These are phyloP conservation scores for Morpho helenor DNA, from an alignment of 2,888 invertebrate genomes.

Conservation along the genomic window DNA sequence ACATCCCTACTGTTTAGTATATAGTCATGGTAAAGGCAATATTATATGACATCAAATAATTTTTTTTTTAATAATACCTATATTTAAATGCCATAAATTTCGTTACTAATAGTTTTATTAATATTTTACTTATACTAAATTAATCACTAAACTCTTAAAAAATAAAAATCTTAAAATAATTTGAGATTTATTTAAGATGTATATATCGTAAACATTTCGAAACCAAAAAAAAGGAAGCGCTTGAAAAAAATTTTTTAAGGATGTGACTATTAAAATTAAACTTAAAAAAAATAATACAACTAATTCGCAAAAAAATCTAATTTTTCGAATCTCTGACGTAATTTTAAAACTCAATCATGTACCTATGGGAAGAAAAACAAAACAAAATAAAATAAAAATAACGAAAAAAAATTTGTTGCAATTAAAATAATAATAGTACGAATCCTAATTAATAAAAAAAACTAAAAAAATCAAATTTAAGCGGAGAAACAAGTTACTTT, in stretches of 20 bases:
- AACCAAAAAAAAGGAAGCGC: background rate
- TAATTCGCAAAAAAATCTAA: constrained; percentile 7
- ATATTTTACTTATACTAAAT: no score
- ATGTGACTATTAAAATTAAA: constrained; percentile 62
- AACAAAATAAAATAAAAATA: constrained; percentile 24
- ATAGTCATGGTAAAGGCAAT: no score
- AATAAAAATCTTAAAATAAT: background rate
- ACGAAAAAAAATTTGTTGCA: no score
- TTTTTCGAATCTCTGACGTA: background rate
- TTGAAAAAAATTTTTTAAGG: constrained; percentile 33
- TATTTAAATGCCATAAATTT: no score
- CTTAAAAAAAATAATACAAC: constrained; percentile 24
- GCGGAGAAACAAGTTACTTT: no score
- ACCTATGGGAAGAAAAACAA: constrained; percentile 50
- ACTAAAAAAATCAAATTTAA: background rate
- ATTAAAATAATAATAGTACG: constrained; percentile 18
- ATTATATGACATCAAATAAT: no score
- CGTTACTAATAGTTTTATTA: no score
- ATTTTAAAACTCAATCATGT: constrained; percentile 70
- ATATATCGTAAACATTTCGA: constrained; percentile 1
- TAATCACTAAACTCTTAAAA: no score
- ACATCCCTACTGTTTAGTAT: no score
- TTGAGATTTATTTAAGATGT: constrained; percentile 4
- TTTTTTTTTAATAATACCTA: no score
- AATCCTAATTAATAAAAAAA: background rate